A percentile compares a stretch with the other conserved stretches of the same genome.
These are phyloP conservation scores for Temnothorax rugatulus DNA, from an alignment of 2,888 invertebrate species.

Conservation along the genomic window DNA sequence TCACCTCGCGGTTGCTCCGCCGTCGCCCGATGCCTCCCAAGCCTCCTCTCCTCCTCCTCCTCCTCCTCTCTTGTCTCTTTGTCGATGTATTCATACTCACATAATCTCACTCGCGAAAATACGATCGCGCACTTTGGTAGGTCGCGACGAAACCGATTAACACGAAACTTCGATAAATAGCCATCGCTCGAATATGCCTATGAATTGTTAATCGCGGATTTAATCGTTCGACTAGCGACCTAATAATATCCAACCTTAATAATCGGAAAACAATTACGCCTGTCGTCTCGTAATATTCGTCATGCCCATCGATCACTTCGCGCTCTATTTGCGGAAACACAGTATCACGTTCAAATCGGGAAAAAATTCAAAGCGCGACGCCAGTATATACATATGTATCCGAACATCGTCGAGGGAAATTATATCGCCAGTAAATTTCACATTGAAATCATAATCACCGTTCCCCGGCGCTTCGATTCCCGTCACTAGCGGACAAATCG, in stretches of 20 bases:
- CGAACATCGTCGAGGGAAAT: neutral
- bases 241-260: neutral
- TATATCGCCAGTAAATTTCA: neutral
- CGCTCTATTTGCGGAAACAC: neutral
- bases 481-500: neutral
- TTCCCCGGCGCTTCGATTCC: neutral
- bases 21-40: neutral
- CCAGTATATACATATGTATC: neutral
- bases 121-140: neutral
- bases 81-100: neutral
- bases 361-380: neutral
- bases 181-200: neutral
- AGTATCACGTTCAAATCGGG: neutral
- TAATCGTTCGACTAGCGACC: neutral
- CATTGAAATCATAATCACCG: neutral
- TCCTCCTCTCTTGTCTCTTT: neutral
- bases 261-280: neutral
- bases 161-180: neutral
- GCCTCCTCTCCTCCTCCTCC: no score
- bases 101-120: neutral
- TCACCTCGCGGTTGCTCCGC: neutral
- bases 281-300: neutral
- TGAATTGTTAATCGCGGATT: neutral
- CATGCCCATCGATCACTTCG: neutral
- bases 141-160: neutral